These are phyloP conservation scores for Tenthredo scrophulariae DNA, from an alignment of 2,888 invertebrate genomes.

Conservation along the genomic window DNA sequence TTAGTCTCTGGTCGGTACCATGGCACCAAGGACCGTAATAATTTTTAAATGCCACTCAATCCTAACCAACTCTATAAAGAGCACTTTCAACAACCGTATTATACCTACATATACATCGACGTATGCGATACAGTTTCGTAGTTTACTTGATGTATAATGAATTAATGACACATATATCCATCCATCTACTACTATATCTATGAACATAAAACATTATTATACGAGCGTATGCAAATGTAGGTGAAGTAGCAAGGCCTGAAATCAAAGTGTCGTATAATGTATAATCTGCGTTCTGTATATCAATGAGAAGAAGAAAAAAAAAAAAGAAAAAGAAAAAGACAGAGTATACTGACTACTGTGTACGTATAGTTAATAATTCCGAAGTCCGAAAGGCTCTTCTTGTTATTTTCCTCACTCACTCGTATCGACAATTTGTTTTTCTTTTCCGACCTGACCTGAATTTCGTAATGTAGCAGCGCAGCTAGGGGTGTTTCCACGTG, in stretches of 20 bases:
- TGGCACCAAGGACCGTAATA: neutral
- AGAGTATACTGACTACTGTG: neutral
- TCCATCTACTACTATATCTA: neutral
- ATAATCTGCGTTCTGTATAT: neutral
- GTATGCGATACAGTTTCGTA: neutral
- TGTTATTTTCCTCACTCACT: conserved; percentile 26
- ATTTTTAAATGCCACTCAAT: conserved; percentile 32
- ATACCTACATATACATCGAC: neutral
- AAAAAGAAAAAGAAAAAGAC: neutral
- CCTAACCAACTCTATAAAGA: conserved; percentile 27
- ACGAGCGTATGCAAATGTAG: neutral
- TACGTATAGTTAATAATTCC: neutral
- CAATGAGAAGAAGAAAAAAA: neutral
- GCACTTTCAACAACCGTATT: conserved; percentile 21
- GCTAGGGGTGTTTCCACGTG: conserved; percentile 39
- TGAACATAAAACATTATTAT: neutral
- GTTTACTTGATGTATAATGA: conserved; percentile 4
- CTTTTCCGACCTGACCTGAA: conserved; percentile 49
- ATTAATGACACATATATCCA: conserved; percentile 4
- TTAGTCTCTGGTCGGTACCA: neutral
- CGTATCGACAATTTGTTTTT: conserved; percentile 48
- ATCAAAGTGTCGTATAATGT: neutral
- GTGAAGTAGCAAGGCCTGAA: conserved; percentile 1
- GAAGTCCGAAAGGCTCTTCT: conserved; percentile 2
- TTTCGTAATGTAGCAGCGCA: conserved; percentile 9